Conservation (phyloP, 2,888 invertebrate genomes). For the Limnephilus lunatus region DNA sequence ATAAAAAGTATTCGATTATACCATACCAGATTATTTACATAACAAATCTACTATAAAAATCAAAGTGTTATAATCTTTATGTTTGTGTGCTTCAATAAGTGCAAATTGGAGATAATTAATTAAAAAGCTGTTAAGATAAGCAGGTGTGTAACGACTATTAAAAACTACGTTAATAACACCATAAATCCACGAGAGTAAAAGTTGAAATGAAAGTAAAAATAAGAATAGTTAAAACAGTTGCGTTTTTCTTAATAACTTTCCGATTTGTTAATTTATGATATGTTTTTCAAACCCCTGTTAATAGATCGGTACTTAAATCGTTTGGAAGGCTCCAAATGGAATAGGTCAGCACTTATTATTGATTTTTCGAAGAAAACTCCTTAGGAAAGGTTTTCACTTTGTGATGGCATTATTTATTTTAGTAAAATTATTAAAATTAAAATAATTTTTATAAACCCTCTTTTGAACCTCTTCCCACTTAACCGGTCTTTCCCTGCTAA, state of each 20-base stretch:
- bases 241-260: neutral
- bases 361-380: too few relatives aligned
- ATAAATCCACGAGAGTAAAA: neutral
- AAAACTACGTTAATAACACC: neutral
- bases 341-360: too few relatives aligned
- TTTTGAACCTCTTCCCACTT: too few relatives aligned
- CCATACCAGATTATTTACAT: too few relatives aligned
- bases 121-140: neutral
- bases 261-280: neutral
- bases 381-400: too few relatives aligned
- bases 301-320: neutral
- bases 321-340: too few relatives aligned
- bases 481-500: too few relatives aligned
- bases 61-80: neutral
- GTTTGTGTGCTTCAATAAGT: neutral
- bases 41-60: too few relatives aligned
- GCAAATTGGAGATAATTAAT: neutral
- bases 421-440: too few relatives aligned
- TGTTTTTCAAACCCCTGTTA: neutral
- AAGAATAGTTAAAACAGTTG: neutral
- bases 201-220: neutral
- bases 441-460: too few relatives aligned
- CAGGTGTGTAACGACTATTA: neutral
- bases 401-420: too few relatives aligned
- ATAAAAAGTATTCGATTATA: too few relatives aligned